Evolutionary conservation across 2,113 vertebrate genomes (phyloP).

Genomic region (Manacus vitellinus): DNA sequence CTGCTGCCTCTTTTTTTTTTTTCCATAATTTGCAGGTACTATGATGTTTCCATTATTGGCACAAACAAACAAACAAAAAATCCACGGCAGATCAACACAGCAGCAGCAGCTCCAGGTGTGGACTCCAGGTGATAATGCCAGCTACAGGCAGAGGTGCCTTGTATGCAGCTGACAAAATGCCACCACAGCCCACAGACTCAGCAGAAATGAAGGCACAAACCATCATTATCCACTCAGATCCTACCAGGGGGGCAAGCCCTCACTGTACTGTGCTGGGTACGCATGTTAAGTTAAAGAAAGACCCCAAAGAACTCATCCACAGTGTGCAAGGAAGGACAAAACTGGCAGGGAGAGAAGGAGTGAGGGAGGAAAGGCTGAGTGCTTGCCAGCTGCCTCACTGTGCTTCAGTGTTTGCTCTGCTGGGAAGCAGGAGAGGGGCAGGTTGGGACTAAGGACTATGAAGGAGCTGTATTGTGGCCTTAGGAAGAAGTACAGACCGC

Average conservation of each 20-base stretch:
- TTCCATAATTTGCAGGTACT: conserved; percentile 23
- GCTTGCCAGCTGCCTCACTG: neutral
- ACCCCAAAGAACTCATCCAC: conserved; percentile 8
- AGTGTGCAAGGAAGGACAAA: neutral
- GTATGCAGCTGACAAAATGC: neutral
- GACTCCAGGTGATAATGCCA: neutral
- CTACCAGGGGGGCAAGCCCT: neutral
- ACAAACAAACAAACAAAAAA: neutral
- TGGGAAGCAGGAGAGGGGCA: neutral
- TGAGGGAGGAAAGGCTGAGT: neutral
- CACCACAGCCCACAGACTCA: neutral
- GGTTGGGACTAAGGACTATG: neutral
- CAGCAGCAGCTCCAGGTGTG: conserved; percentile 1
- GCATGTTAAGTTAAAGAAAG: neutral
- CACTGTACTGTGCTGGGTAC: neutral
- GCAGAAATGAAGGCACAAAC: neutral
- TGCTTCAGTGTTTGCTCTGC: conserved; percentile 2
- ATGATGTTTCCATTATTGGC: conserved; percentile 20
- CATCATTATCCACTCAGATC: neutral
- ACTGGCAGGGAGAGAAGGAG: neutral
- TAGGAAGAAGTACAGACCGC: neutral
- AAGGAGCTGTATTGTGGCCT: neutral
- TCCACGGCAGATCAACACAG: neutral
- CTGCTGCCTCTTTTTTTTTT: neutral
- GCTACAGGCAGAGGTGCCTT: neutral